phyloP scores from a whole-genome alignment of 2,888 invertebrate genomes.

The Eutolmus rufibarbis region DNA sequence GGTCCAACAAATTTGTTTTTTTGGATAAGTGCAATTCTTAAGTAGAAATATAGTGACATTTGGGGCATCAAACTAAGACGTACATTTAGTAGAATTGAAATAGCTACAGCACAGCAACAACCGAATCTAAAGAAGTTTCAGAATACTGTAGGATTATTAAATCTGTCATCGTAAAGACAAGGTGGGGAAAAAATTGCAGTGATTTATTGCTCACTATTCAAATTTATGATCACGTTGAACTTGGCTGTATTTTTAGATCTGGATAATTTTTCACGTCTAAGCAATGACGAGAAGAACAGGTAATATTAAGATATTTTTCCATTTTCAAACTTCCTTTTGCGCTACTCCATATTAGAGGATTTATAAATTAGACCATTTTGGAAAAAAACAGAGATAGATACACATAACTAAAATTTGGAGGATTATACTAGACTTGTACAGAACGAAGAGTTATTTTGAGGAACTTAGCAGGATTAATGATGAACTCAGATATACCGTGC shows the following conservation, averaged over 20 bases:
- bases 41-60: too few species aligned
- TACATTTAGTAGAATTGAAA: too few species aligned
- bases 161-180: not conserved
- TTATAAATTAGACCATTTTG: too few species aligned
- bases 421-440: too few species aligned
- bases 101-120: not conserved
- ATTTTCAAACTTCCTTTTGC: not conserved
- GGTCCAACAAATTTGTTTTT: too few species aligned
- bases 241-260: not conserved
- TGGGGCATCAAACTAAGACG: too few species aligned
- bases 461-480: too few species aligned
- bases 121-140: not conserved
- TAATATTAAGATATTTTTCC: not conserved
- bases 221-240: not conserved
- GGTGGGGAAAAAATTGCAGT: not conserved
- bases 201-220: not conserved
- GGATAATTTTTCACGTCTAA: not conserved
- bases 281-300: not conserved
- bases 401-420: too few species aligned
- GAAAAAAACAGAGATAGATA: too few species aligned
- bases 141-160: not conserved
- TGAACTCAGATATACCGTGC: too few species aligned
- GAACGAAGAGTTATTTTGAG: too few species aligned
- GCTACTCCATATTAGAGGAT: not conserved
- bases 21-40: too few species aligned